These are phyloP conservation scores for Corythucha ciliata DNA, from an alignment of 2,888 invertebrate species.

Conservation along the genomic window DNA sequence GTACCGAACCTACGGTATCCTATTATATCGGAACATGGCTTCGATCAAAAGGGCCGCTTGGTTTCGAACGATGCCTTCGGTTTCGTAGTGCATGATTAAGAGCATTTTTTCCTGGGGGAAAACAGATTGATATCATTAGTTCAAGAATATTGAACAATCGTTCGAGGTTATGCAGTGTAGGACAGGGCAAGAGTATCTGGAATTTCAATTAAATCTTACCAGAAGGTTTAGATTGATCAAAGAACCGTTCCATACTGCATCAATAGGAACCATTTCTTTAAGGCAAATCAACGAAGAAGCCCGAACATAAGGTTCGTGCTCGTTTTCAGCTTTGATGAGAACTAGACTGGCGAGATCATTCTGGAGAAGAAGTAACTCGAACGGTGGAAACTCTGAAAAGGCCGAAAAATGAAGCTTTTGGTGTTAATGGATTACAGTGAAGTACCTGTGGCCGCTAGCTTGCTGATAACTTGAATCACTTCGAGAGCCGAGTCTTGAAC, in stretches of 20 bases:
- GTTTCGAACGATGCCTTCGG: conserved; percentile 66
- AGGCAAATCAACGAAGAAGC: conserved; percentile 65
- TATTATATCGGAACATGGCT: no score
- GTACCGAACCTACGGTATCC: no score
- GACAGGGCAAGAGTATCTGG: not conserved
- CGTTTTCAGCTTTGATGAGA: conserved; percentile 55
- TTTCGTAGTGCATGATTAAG: conserved; percentile 52
- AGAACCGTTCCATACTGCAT: conserved; percentile 56
- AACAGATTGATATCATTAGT: conserved; percentile 4
- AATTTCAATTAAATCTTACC: conserved; percentile 43
- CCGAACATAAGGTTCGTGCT: conserved; percentile 64
- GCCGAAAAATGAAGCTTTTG: conserved; percentile 19
- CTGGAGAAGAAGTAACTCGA: conserved; percentile 59
- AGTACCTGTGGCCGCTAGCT: no score
- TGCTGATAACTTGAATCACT: conserved; percentile 57
- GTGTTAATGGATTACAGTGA: not conserved
- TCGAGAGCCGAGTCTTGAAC: conserved; percentile 68
- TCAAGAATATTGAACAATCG: not conserved
- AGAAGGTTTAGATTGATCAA: conserved; percentile 51
- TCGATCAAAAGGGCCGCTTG: conserved; percentile 58
- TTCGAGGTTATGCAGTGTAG: not conserved
- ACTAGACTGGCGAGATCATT: conserved; percentile 56
- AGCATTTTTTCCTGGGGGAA: conserved; percentile 46
- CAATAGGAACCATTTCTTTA: conserved; percentile 55
- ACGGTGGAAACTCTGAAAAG: conserved; percentile 63